Base-by-base conservation (phyloP, 2,888 invertebrate species). In the Hemithea aestivaria region DNA sequence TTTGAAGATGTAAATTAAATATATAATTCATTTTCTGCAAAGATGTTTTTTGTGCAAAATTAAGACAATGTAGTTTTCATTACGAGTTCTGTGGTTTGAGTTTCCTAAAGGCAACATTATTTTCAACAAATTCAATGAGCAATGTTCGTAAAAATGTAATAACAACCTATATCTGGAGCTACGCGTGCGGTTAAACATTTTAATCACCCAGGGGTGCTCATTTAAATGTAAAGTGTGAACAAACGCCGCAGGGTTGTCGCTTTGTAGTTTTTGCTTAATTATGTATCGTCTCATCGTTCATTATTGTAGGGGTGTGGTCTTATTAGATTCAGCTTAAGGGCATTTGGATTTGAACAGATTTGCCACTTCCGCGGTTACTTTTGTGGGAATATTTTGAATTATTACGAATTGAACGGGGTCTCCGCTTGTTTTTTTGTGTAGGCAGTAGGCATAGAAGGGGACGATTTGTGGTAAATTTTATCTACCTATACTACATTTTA, bases 231-330 rank as follows among this genome's bases (percentile, higher is more conserved):
- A 73, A 73, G 69, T 66, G 66, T 59, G 72, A 70, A 57, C 58
- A 16, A 16, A 16, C 64, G 74, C 71, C 58, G 54, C 55, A 62
- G 70, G 75, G 65, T 58, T 35, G 40, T 30, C 52, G 73, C 82
- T 82, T 82, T 79, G 80, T 82, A 82, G 80, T 84, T 78, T 78
- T 77, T 79, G 74, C 66, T 71, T 78, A 82, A 82, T 84, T 82
- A 74, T 75, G 62, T 68, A 62, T 67, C 72, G 69, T 72, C 70
- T 56, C 62, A 58, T 60, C 63, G 61, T 66, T 82, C 80, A 74
- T 80, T 76, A 76, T 53, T 46, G 46, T 36, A 46, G 58, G 70
- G 76, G 75, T 64, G 73, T 70, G 73, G 62, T 59, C 66, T 77
- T 78, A 74, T 81, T 82, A 81, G 69, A 76, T 73, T 67, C 70